Percentiles rank a stretch among this genome's conserved stretches.
phyloP scores from a whole-genome alignment of 92 coral and sea anemone genomes.

The Porites rus region DNA sequence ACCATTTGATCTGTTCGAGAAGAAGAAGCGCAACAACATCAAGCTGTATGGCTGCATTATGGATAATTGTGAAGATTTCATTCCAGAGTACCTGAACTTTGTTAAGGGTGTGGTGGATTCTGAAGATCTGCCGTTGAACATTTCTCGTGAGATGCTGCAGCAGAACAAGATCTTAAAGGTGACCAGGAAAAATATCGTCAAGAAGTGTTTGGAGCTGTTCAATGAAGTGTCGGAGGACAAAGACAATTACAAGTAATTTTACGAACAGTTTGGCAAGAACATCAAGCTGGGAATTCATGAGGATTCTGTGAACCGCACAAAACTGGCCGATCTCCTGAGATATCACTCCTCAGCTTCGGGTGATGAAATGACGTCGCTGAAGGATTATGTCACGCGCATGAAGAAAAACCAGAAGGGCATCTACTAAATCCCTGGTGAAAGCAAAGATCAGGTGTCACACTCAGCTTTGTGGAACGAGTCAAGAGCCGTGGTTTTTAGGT shows the following conservation, averaged over 20 bases:
- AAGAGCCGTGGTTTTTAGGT: constrained; percentile 99
- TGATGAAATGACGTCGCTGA: constrained; percentile 96
- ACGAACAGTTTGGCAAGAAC: constrained; percentile 98
- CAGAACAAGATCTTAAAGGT: constrained; percentile 98
- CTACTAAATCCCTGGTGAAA: constrained; percentile 98
- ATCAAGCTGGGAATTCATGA: constrained; percentile 99
- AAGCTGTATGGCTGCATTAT: constrained; percentile 98
- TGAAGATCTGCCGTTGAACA: constrained; percentile 97
- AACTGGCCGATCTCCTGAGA: constrained; percentile 91
- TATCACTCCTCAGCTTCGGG: constrained; percentile 97
- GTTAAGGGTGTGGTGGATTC: constrained; percentile 99
- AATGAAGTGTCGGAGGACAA: constrained; percentile 93
- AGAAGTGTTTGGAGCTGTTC: constrained; percentile 98
- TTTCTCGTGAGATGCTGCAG: constrained; percentile 97
- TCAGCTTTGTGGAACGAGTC: constrained; percentile 97
- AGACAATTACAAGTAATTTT: constrained; percentile 99
- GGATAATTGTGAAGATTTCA: constrained; percentile 98
- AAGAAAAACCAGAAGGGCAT: constrained; percentile 98
- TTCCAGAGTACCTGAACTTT: constrained; percentile 97
- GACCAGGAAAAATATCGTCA: constrained; percentile 97
- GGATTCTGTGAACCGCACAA: constrained; percentile 96
- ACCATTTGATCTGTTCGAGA: constrained; percentile 97
- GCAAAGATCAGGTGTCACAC: constrained; percentile 93
- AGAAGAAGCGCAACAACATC: constrained; percentile 99
- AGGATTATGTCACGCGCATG: constrained; percentile 98